Percentiles rank a stretch among this genome's conserved stretches.
phyloP scores from a whole-genome alignment of 92 coral and sea anemone genomes.

The Epizoanthus rinbou region DNA sequence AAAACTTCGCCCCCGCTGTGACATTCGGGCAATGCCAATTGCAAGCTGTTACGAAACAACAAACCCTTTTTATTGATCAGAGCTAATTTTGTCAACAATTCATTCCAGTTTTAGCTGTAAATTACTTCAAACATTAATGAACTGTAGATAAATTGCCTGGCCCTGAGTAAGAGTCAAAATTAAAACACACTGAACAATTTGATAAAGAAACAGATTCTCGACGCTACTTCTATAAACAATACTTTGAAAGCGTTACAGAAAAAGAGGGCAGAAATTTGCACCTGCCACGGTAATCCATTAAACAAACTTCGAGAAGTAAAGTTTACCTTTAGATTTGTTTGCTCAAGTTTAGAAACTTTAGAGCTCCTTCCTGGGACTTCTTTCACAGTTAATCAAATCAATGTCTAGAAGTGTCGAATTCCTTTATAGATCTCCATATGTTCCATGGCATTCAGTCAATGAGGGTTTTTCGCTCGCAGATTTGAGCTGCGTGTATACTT shows the following conservation, averaged over 20 bases:
- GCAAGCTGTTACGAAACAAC: conserved; percentile 22
- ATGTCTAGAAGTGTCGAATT: not conserved
- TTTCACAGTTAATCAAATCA: not conserved
- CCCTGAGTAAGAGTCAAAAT: not conserved
- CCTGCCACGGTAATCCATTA: conserved; percentile 5
- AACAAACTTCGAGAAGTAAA: not conserved
- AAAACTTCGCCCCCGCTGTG: conserved; percentile 28
- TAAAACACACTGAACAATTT: too few species aligned
- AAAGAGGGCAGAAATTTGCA: not conserved
- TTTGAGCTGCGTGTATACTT: not conserved
- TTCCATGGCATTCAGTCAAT: not conserved
- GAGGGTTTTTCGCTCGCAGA: not conserved
- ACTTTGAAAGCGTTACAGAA: too few species aligned
- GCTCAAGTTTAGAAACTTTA: not conserved
- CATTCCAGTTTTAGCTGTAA: conserved; percentile 35
- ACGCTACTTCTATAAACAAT: too few species aligned
- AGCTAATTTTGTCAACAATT: conserved; percentile 41
- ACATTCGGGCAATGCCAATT: conserved; percentile 11
- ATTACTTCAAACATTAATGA: conserved; percentile 34
- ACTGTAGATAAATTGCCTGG: conserved; percentile 16
- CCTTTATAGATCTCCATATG: not conserved
- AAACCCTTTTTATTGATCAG: conserved; percentile 16
- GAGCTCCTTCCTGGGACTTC: too few species aligned
- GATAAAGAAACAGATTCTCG: too few species aligned
- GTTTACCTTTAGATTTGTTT: conserved; percentile 22